Evolutionary conservation across 2,888 invertebrate genomes (phyloP), one percentile per base, ranked within the genome.

Genomic region (Pristionchus entomophagus): DNA sequence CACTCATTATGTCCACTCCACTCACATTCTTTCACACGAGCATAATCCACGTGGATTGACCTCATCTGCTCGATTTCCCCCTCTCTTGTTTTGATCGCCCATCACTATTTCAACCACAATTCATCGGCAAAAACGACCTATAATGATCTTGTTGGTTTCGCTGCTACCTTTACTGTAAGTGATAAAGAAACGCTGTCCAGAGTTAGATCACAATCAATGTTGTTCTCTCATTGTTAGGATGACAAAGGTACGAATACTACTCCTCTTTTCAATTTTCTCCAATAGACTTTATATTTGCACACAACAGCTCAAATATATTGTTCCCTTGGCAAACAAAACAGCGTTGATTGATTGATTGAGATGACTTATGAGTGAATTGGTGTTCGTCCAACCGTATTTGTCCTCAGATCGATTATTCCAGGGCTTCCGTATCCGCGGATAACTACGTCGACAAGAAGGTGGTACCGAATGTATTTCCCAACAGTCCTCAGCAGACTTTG

Each of bases 361-460:
- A n/a, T n/a, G n/a, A n/a, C n/a, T n/a, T n/a, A n/a, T n/a, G n/a
- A n/a, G n/a, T n/a, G n/a, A n/a, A n/a, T n/a, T n/a, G n/a, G n/a
- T 45, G 8, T 10, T 45, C 45, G 6, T 10, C 22, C 56, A 14
- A 56, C 56, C 56, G 56, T 56, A 56, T 17, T 22, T 22, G 5
- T 5, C 14, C 4, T 14, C 17, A 22, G 22, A 73, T 73, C 41
- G 73, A 73, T 65, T 32, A 19, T 45, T 45, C 6, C 45, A 73
- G 73, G 2, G n/a, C 73, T 73, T 26, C 73, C 12, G 73, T 73
- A 73, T 10, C 45, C 26, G 41, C 73, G 73, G 73, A 73, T 26
- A n/a, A n/a, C 73, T 73, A 41, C 45, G 41, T 26, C 12, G 73
- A 73, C 5, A n/a, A 73, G n/a, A 73, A 80, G 35, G 51, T 80